Percentiles rank a stretch among this genome's conserved stretches.
phyloP scores from a whole-genome alignment of 2,797 vertebrate genomes.

The Enteromius radiatus region DNA sequence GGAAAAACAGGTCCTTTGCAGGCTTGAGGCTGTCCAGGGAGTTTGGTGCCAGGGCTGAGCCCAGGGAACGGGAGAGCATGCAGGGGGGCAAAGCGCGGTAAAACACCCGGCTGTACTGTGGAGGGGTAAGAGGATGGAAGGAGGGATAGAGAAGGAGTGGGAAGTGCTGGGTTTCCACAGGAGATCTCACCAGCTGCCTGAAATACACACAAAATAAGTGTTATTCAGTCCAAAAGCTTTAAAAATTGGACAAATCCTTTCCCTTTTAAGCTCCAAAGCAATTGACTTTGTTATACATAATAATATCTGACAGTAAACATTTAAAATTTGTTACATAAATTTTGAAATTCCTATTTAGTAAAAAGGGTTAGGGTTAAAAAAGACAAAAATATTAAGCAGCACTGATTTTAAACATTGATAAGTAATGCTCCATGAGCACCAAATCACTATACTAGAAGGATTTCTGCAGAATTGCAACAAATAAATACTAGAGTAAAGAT shows the following conservation, averaged over 20 bases:
- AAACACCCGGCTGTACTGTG: slow-evolving; percentile 11
- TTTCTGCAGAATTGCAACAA: not conserved
- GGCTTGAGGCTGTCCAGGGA: slow-evolving; percentile 27
- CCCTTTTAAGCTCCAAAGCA: not conserved
- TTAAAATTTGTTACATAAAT: not conserved
- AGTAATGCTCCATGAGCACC: not conserved
- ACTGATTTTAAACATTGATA: not conserved
- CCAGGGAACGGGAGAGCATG: slow-evolving; percentile 45
- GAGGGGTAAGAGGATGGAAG: slow-evolving; percentile 37
- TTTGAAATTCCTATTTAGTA: not conserved
- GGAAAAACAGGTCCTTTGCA: slow-evolving; percentile 27
- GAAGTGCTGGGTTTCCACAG: slow-evolving; percentile 56
- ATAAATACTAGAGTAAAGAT: not conserved
- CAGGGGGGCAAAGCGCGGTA: slow-evolving; percentile 17
- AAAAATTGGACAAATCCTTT: not conserved
- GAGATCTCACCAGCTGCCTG: slow-evolving; percentile 55
- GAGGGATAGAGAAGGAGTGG: slow-evolving; percentile 55
- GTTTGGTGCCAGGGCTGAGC: slow-evolving; percentile 28
- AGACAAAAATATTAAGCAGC: not conserved
- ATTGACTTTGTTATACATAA: not conserved
- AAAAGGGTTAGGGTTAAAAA: not conserved
- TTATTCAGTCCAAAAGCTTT: not conserved
- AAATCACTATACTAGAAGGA: not conserved
- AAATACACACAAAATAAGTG: not conserved
- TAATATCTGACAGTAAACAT: not conserved